phyloP scores from a whole-genome alignment of 2,113 vertebrate species.

The Dasyornis broadbenti region DNA sequence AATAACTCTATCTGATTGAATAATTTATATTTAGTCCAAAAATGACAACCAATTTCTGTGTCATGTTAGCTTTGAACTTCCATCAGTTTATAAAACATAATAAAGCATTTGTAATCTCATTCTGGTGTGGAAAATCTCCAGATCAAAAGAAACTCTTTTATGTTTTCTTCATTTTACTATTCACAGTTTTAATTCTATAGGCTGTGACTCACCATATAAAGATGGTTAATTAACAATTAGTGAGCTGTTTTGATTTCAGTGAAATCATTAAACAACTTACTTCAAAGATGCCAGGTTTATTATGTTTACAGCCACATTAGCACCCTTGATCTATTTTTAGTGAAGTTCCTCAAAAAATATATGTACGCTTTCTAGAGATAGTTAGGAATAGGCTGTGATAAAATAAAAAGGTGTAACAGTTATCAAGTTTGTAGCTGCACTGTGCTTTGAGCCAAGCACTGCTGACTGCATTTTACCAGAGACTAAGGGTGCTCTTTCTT shows the following conservation, averaged over 20 bases:
- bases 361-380: background rate
- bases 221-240: conserved; percentile 13
- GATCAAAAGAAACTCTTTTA: conserved; percentile 26
- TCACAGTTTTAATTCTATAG: conserved; percentile 5
- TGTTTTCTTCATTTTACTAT: conserved; percentile 22
- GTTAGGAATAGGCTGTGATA: background rate
- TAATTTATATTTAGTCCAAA: background rate
- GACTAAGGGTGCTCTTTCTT: background rate
- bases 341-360: background rate
- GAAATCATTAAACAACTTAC: background rate
- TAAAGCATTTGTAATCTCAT: conserved; percentile 33
- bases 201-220: background rate
- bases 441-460: background rate
- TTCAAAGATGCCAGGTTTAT: conserved; percentile 13
- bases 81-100: conserved; percentile 1
- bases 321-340: background rate
- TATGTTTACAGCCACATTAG: background rate
- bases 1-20: background rate
- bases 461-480: background rate
- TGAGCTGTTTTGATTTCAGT: background rate
- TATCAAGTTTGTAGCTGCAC: background rate
- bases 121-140: background rate
- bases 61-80: conserved; percentile 38
- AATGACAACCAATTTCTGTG: background rate
- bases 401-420: background rate